These are phyloP conservation scores for Netelia melanura DNA, from an alignment of 2,888 invertebrate genomes.

Conservation along the genomic window DNA sequence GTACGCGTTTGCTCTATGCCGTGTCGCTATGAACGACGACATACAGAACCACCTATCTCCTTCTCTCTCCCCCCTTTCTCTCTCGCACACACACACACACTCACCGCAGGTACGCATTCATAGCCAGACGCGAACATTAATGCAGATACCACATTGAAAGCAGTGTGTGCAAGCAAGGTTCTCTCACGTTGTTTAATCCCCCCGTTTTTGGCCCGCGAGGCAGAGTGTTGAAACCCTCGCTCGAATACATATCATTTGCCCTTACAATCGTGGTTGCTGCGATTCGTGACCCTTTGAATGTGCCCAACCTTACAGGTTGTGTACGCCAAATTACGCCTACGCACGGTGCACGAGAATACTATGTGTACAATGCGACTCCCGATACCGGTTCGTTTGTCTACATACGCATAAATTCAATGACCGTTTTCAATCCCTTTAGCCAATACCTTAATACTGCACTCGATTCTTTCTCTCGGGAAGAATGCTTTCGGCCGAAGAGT, in stretches of 20 bases:
- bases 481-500: too few species aligned
- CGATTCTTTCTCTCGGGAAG: too few species aligned
- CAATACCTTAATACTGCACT: too few species aligned
- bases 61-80: background rate
- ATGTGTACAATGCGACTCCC: conserved; percentile 8
- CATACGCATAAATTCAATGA: conserved; percentile 30
- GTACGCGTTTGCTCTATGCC: conserved; percentile 11
- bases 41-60: conserved; percentile 19
- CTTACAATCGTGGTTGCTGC: conserved; percentile 44
- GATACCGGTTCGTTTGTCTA: background rate
- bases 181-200: background rate
- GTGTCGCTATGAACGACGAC: conserved; percentile 15
- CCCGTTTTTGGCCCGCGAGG: conserved; percentile 13
- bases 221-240: conserved; percentile 29
- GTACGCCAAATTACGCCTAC: conserved; percentile 25
- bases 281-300: conserved; percentile 20
- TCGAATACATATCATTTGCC: conserved; percentile 57
- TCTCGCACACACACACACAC: background rate
- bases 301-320: background rate
- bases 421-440: background rate
- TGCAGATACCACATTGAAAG: background rate
- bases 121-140: background rate
- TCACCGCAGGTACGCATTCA: background rate
- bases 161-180: too few species aligned
- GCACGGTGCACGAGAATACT: background rate